Conservation (phyloP, 2,797 vertebrate genomes). For the Tachyglossus aculeatus region DNA sequence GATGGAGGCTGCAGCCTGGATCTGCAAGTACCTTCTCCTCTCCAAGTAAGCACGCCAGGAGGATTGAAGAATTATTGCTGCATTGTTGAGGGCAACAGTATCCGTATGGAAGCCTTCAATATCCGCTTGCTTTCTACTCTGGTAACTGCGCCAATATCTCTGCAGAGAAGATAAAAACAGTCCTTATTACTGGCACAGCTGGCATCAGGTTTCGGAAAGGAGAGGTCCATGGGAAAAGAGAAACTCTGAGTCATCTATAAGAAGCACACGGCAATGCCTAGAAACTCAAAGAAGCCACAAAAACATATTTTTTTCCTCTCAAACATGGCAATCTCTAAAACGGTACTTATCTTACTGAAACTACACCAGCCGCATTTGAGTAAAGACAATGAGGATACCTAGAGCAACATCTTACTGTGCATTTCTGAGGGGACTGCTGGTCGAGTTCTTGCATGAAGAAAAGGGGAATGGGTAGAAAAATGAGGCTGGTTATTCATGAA, state of each 20-base stretch:
- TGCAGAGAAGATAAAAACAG: constrained; percentile 58
- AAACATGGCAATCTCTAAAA: too few relatives aligned
- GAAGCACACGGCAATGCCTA: background rate
- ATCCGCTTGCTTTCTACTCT: constrained; percentile 56
- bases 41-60: constrained; percentile 86
- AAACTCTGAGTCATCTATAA: background rate
- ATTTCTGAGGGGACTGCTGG: too few relatives aligned
- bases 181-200: background rate
- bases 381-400: too few relatives aligned
- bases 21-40: constrained; percentile 78
- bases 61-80: constrained; percentile 83
- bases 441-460: too few relatives aligned
- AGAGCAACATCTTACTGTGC: too few relatives aligned
- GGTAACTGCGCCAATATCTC: constrained; percentile 86
- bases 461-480: too few relatives aligned
- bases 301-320: too few relatives aligned
- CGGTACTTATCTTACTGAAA: too few relatives aligned
- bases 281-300: too few relatives aligned
- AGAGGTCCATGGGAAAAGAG: background rate
- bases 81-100: constrained; percentile 66
- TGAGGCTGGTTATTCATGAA: too few relatives aligned
- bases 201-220: background rate
- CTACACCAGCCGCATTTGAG: too few relatives aligned
- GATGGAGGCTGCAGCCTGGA: constrained; percentile 79
- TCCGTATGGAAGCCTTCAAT: constrained; percentile 52